Base-by-base conservation (phyloP, 2,888 invertebrate species). In the Spialia ferax region DNA sequence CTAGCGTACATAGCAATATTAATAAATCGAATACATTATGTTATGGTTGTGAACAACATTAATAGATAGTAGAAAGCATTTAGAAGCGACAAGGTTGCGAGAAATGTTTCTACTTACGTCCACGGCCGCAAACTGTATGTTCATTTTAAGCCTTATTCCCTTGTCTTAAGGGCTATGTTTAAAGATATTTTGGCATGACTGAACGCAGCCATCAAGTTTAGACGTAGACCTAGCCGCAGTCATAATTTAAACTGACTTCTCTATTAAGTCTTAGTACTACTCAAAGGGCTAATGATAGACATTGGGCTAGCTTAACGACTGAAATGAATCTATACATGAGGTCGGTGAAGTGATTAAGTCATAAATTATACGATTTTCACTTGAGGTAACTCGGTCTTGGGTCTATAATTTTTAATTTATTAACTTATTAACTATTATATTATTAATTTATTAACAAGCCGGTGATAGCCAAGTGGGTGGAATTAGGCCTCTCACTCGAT, bases 1-100 rank as follows among this genome's bases (percentile, higher is more conserved):
- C 75, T n/a, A 20, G 48, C 69, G 71, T 73, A 71, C 67, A 74
- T 75, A 70, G 77, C 74, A 75, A 76, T 78, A 76, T 78, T 77
- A 78, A 80, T 79, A 79, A 79, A 79, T 79, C 74, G 70, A 74
- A 77, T 69, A 75, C 75, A 78, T 80, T 80, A 78, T 74, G 73
- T 72, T 74, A 71, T 70, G 69, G 70, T 63, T 68, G 68, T 64
- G 61, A 67, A 70, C 73, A 75, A 73, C 71, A 69, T 75, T 77
- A 79, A 76, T 75, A 72, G 76, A 79, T 77, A 73, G 76, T 79
- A 77, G 78, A 81, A 80, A 81, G 80, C 75, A 78, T 76, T 76
- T 74, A 74, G 65, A 68, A 72, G 67, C 57, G 76, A 71, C 71
- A 70, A 73, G 71, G 70, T 70, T 61, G 61, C 67, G 55, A 67